Conservation (phyloP, 2,113 vertebrate genomes). For the Hassar affinis region DNA sequence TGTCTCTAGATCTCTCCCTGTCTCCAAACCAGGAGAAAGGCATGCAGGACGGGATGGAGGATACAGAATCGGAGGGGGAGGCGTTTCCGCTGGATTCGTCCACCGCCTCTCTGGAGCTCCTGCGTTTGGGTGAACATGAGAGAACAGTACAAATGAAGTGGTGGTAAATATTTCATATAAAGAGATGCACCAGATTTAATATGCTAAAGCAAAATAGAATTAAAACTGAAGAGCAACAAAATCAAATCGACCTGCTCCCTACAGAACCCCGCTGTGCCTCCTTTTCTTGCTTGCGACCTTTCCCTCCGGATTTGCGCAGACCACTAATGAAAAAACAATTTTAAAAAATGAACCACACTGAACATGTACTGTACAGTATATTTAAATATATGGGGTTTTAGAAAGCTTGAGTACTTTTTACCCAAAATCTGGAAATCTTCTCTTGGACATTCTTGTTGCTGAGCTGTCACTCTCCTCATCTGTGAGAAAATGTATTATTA, state of each 20-base stretch:
- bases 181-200: not conserved
- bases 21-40: conserved; percentile 88
- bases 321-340: conserved; percentile 63
- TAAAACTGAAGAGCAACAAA: not conserved
- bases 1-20: conserved; percentile 71
- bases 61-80: conserved; percentile 77
- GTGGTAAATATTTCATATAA: not conserved
- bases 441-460: conserved; percentile 75
- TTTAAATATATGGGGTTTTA: not conserved
- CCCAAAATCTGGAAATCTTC: conserved; percentile 87
- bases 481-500: conserved; percentile 21
- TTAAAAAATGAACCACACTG: not conserved
- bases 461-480: conserved; percentile 71
- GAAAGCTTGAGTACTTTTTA: conserved; percentile 46
- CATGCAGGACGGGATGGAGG: conserved; percentile 84
- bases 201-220: not conserved
- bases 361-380: not conserved
- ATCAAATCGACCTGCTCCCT: conserved; percentile 72
- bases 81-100: conserved; percentile 71
- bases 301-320: conserved; percentile 83
- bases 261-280: conserved; percentile 70
- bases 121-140: conserved; percentile 47
- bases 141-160: not conserved
- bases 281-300: conserved; percentile 79
- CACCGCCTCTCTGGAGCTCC: conserved; percentile 78